phyloP scores from a whole-genome alignment of 2,888 invertebrate species.

The Erebia aethiops region DNA sequence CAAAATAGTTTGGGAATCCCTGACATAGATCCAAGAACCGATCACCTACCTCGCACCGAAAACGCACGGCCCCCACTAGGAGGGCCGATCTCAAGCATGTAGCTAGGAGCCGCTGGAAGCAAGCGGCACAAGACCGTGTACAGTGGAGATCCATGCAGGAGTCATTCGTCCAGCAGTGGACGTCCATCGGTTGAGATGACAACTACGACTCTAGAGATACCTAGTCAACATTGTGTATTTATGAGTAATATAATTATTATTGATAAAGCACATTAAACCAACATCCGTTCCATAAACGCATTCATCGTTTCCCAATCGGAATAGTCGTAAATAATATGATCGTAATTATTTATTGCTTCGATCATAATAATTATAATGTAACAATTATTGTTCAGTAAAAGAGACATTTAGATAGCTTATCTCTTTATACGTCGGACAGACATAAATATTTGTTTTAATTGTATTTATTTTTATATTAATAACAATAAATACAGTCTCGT shows the following conservation, averaged over 20 bases:
- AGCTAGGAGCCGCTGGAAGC: no score
- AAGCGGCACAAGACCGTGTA: no score
- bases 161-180: no score
- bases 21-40: no score
- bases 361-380: conserved; percentile 78
- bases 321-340: conserved; percentile 70
- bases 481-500: conserved; percentile 26
- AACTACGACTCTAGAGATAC: no score
- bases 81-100: no score
- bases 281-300: conserved; percentile 31
- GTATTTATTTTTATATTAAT: conserved; percentile 33
- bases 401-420: conserved; percentile 68
- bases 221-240: neutral
- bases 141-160: no score
- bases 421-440: conserved; percentile 30
- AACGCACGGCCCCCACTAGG: no score
- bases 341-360: conserved; percentile 67
- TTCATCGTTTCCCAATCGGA: conserved; percentile 56
- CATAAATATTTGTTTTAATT: conserved; percentile 37
- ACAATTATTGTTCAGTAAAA: conserved; percentile 75
- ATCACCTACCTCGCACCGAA: no score
- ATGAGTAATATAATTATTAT: conserved; percentile 4
- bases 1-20: no score
- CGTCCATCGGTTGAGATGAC: no score
- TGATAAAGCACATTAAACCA: conserved; percentile 25